Conservation (phyloP, 2,888 invertebrate species). For the Apamea anceps region DNA sequence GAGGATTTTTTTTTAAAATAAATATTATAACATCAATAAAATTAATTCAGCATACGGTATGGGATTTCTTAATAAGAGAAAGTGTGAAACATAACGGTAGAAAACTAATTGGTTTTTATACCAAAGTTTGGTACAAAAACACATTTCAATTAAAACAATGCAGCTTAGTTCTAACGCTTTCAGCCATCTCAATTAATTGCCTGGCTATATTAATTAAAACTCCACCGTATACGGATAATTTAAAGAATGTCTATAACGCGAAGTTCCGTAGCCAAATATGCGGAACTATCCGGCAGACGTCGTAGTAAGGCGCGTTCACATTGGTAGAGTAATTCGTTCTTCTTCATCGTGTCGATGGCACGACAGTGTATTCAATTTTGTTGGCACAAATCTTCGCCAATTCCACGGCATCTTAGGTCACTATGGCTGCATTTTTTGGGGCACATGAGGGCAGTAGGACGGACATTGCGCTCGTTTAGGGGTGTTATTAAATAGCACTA, state of each 20-base stretch:
- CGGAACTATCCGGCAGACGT: conserved; percentile 34
- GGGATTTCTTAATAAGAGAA: background rate
- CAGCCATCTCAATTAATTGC: conserved; percentile 28
- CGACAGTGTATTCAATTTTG: background rate
- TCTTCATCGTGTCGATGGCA: background rate
- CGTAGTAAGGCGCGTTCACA: background rate
- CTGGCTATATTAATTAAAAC: no score
- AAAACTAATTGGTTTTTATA: background rate
- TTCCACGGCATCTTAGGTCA: background rate
- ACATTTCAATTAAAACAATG: background rate
- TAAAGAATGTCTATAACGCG: conserved; percentile 45
- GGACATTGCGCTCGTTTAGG: background rate
- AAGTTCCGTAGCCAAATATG: conserved; percentile 49
- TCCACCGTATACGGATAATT: conserved; percentile 28
- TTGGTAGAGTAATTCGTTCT: background rate
- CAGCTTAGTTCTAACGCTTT: background rate
- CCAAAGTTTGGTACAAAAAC: background rate
- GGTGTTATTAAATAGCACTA: background rate
- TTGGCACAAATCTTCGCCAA: background rate
- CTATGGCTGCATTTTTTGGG: background rate
- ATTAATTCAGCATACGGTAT: background rate
- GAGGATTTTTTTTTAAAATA: background rate
- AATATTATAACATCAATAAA: background rate
- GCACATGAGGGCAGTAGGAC: background rate
- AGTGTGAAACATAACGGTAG: no score